Base-by-base conservation (phyloP, 2,888 invertebrate species). In the Rhamphomyia laevipes region DNA sequence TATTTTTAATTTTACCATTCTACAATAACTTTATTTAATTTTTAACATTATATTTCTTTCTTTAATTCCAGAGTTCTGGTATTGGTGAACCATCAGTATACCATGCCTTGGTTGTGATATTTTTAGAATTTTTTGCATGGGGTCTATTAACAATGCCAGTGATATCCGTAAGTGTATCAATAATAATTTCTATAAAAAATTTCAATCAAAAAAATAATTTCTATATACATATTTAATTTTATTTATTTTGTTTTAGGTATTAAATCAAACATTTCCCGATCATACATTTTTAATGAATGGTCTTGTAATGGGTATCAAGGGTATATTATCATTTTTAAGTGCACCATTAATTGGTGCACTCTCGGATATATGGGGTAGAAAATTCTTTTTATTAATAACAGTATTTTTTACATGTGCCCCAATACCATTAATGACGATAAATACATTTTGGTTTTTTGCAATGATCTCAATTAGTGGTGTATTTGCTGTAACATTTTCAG, bases 121-220 rank as follows among this genome's bases (percentile, higher is more conserved):
- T 99, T 77, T 77, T 99, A 73, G 99, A 99, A 76, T 99, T 97
- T 75, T 99, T 99, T 75, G 94, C 97, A 58, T 99, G 99, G 97
- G 99, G 99, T 48, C 79, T 99, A 58, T 80, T 99, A 57, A 99
- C 97, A 56, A 92, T 95, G 81, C 97, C 99, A 51, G 89, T 97
- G 65, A 99, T 99, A 68, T 74, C 65, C 56, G 70, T 68, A 59
- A 64, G 65, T 57, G 65, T 57, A 52, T 17, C 18, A 17, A 33
- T 43, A n/a, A n/a, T n/a, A n/a, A n/a, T n/a, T n/a, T n/a, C n/a
- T n/a, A 15, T 33, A 43, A 43, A n/a, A 43, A n/a, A 15, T 27
- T 35, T 37, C 6, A 9, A 23, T 10, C 11, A 12, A 45, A 11
- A 21, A 23, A n/a, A 16, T 10, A 11, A 43, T 13, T 12, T 17